Evolutionary conservation across 1,140 invertebrate genomes (phyloP), one percentile per base, ranked within the genome.

Genomic region (Olivierus martensii): DNA sequence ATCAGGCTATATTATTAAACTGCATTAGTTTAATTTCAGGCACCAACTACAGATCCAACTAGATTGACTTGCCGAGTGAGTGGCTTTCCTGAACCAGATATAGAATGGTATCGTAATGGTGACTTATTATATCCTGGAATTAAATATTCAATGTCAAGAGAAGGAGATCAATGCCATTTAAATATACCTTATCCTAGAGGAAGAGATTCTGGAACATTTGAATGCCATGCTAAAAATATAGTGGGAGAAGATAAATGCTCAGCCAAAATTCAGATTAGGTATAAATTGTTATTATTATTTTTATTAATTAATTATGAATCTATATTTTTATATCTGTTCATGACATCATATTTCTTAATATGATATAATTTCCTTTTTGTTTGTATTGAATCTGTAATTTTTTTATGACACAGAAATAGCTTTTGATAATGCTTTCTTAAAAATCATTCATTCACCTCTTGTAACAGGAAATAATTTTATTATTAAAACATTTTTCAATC

Each of bases 61-160:
- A 85, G 90, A 63, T 73, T 80, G 0, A 83, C 41, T 5, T 69
- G 83, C 7, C 77, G 85, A 5, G 80, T 94, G 5, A 79, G 77
- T 36, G 93, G 92, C 9, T 76, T 92, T 37, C 93, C 93, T 0
- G 72, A 77, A 48, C 92, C 93, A 0, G 83, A 89, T 6, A 71
- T 95, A 7, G 71, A 75, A 0, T 97, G 91, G 90, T 83, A 79
- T 62, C 84, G 79, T 65, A 79, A 90, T 65, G 82, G 81, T 2
- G 72, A 77, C 44, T 78, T 77, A 1, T 71, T 91, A 12, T 52
- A 64, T 18, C 75, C 81, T 39, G 71, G 73, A 1, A 76, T 82
- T 15, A 90, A 88, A 62, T 89, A 85, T 63, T 76, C 76, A 45
- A 77, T 87, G 17, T 83, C 83, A 61, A 71, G 77, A 41, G 87